Base-by-base conservation (phyloP, 2,113 vertebrate species). In the Upupa epops region DNA sequence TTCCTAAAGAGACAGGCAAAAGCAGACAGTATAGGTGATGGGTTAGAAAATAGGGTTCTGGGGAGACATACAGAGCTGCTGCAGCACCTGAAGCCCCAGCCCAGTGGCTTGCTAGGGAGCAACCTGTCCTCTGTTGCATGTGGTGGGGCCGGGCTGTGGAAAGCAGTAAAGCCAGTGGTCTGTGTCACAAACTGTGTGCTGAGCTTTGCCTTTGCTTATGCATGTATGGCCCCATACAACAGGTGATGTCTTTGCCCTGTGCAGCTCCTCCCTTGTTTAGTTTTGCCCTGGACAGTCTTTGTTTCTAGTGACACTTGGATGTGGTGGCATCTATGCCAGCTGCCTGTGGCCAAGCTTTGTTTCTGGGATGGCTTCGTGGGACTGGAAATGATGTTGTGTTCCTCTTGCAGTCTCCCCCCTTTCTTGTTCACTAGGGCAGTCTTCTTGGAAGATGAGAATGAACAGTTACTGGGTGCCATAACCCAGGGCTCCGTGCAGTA, bases 141-240 rank as follows among this genome's bases (percentile, higher is more conserved):
- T 60, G 69, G 48, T 49, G 36, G 31, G 73, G 83, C 84, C 9
- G 4, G 29, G 42, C 77, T 13, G 14, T 26, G 45, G 69, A 6
- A 48, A 73, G 51, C 73, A 28, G 72, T 4, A 25, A n/a, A 70
- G 60, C 32, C 0, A 8, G 9, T 2, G 10, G 25, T 81, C 51
- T 20, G 10, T 37, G 80, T 45, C 1, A 5, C 48, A 79, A 36
- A 25, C 12, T 1, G 9, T 8, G 48, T 4, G 4, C 70, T 78
- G 61, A 3, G 69, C 86, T 90, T 90, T 26, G 58, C 46, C 64
- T 49, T 8, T 36, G 45, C 0, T 2, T 63, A 40, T 22, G 58
- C 74, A 42, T 5, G 0, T 0, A 1, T 31, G 55, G 51, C 56
- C 36, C 51, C 1, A 6, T 1, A 4, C 1, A 2, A 17, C 0